phyloP scores from a whole-genome alignment of 2,113 vertebrate genomes.

The Tyto alba region DNA sequence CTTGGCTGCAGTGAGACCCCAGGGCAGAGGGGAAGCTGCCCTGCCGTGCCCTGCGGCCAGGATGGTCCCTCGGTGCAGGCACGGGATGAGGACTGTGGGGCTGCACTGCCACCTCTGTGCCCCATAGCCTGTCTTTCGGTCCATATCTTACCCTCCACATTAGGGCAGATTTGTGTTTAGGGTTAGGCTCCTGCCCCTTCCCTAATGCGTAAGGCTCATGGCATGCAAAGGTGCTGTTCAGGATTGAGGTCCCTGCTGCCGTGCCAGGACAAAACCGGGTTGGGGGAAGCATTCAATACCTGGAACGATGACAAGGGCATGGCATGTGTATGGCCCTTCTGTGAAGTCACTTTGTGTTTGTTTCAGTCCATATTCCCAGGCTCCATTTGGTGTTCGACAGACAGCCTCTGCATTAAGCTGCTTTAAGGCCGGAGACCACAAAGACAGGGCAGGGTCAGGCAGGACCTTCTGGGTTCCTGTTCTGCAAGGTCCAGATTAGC shows the following conservation, averaged over 20 bases:
- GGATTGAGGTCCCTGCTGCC: not conserved
- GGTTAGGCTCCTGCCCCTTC: not conserved
- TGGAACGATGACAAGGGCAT: not conserved
- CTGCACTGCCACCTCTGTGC: not conserved
- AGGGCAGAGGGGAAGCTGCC: not conserved
- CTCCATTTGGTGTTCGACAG: not conserved
- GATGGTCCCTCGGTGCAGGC: no score
- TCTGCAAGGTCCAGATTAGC: not conserved
- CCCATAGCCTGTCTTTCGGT: not conserved
- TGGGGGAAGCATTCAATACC: not conserved
- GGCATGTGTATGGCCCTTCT: not conserved
- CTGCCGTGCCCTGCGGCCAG: not conserved
- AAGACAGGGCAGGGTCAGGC: accelerated
- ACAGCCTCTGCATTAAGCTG: not conserved
- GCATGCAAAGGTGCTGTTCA: not conserved
- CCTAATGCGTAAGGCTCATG: not conserved
- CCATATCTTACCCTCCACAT: not conserved
- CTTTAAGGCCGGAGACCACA: not conserved
- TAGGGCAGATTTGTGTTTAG: not conserved
- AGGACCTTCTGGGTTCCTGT: accelerated
- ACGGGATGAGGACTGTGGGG: not conserved
- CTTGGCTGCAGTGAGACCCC: not conserved
- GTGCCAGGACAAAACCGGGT: not conserved
- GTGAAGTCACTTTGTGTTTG: not conserved
- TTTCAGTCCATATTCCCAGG: not conserved